Evolutionary conservation across 2,888 invertebrate genomes (phyloP), one percentile per base, ranked within the genome.

Genomic region (Pachycephus smyrnensis): DNA sequence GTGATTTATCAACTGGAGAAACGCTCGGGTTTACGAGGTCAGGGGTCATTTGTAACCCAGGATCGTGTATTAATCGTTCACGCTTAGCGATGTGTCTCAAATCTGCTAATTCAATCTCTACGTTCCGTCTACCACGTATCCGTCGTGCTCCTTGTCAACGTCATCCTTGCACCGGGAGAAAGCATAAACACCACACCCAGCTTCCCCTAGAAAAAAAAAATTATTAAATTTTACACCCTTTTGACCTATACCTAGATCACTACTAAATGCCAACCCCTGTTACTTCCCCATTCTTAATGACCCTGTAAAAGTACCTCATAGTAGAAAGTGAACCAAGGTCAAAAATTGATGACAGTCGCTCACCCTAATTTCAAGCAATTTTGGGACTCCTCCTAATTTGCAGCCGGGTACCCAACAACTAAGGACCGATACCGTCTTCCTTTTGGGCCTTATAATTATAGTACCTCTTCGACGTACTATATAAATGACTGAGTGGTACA

Each of bases 361-460:
- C 23, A 55, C 23, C 55, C 55, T 55, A 55, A 55, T 55, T 55
- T 55, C 55, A 23, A 55, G 55, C 15, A 55, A 55, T 23, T 23
- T 23, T 23, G 2, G 23, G 2, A 69, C 76, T 77, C 77, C 68
- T 80, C 76, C 75, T 79, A 82, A 80, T 82, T 82, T 82, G 82
- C 76, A 79, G 78, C 75, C 82, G 76, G 76, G 79, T 82, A 80
- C 69, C 80, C 74, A 35, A 55, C 69, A 78, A 78, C 84, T 79
- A 85, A 83, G 80, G 79, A 81, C 86, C 30, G 31, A 71, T 31
- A 31, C 32, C 31, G 31, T 23, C 55, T 80, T 82, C 82, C 81
- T 80, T 83, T 91, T 91, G 91, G 92, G 90, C 92, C 92, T 92
- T 92, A 92, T 92, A 92, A 92, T 92, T 92, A 92, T 92, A 90